Percentiles rank a stretch among this genome's conserved stretches.
These are phyloP conservation scores for Amyelois transitella DNA, from an alignment of 1,140 invertebrate genomes.

Conservation along the genomic window DNA sequence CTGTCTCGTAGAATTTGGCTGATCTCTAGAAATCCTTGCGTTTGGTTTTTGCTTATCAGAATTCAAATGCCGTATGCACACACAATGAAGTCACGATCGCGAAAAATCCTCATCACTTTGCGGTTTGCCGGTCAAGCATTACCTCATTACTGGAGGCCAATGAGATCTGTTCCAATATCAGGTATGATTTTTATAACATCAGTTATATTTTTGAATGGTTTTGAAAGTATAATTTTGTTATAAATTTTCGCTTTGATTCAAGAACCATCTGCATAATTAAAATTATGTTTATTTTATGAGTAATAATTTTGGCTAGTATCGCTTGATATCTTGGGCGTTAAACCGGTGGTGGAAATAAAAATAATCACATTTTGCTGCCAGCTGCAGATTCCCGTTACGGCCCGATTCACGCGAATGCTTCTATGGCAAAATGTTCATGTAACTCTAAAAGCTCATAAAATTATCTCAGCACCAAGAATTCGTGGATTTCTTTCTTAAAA, in stretches of 20 bases:
- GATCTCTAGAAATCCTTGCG: not conserved
- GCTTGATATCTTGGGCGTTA: no score
- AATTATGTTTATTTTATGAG: no score
- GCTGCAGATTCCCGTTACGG: no score
- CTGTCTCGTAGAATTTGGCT: not conserved
- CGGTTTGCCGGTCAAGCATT: slow-evolving; percentile 10
- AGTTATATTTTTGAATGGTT: not conserved
- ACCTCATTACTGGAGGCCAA: slow-evolving; percentile 9
- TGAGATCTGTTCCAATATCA: not conserved
- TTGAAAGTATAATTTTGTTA: not conserved
- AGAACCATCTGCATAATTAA: no score
- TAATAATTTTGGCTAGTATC: no score
- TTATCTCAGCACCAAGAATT: no score
- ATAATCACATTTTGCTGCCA: no score
- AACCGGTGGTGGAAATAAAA: no score
- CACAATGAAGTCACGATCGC: slow-evolving; percentile 39
- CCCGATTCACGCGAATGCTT: no score
- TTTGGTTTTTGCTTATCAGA: slow-evolving; percentile 22
- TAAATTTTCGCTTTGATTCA: not conserved
- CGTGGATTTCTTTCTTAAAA: no score
- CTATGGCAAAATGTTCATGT: no score
- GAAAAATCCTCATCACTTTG: slow-evolving; percentile 22
- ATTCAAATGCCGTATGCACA: slow-evolving; percentile 25
- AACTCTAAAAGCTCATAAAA: no score
- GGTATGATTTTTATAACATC: not conserved